Evolutionary conservation across 2,888 invertebrate genomes (phyloP).

Genomic region (Xylophagus ater): DNA sequence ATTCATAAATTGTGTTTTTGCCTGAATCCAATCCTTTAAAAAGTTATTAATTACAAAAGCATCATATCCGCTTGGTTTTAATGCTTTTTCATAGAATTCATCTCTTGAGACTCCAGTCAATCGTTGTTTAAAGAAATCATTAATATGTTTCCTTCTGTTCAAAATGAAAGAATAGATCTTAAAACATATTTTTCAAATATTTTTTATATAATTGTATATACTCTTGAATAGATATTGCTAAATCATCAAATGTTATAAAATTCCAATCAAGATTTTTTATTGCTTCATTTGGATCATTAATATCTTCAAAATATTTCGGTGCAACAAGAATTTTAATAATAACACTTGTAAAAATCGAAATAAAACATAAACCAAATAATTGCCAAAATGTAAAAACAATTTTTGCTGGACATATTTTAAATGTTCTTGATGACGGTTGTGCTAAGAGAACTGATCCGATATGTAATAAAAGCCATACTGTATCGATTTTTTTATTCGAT

Average conservation of each 20-base stretch:
- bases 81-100: neutral
- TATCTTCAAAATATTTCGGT: neutral
- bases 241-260: neutral
- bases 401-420: neutral
- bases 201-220: too few species aligned
- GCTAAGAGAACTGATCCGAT: neutral
- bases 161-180: too few species aligned
- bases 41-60: neutral
- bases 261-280: constrained; percentile 2
- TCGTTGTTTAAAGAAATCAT: too few species aligned
- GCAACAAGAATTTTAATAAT: neutral
- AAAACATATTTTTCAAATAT: too few species aligned
- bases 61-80: neutral
- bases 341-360: neutral
- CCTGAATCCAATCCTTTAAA: neutral
- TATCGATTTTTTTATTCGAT: neutral
- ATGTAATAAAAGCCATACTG: neutral
- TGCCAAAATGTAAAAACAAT: neutral
- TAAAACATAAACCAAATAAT: neutral
- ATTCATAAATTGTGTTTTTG: neutral
- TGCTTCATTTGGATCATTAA: constrained; percentile 1
- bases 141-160: too few species aligned
- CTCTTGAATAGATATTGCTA: too few species aligned
- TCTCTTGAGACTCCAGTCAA: neutral
- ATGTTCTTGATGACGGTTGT: neutral